Evolutionary conservation across 64 coral and sea anemone species (phyloP), one percentile per base, ranked within the genome.

Genomic region (Pocillopora damicornis): DNA sequence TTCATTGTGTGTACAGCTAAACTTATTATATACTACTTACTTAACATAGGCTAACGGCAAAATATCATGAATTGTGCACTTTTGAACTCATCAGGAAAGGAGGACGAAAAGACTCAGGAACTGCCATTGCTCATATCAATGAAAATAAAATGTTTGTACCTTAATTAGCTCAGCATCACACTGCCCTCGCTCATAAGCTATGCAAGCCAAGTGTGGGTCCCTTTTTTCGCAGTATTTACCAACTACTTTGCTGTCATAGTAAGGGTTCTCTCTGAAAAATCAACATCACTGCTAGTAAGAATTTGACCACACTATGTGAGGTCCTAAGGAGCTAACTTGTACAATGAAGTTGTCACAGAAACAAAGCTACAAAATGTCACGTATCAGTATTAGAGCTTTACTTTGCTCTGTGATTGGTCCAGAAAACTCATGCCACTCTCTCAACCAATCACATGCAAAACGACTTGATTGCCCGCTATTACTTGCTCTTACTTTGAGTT

Each of bases 141-240:
- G 22, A 9, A 38, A 77, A 10, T 63, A 5, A 1, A 35, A 34
- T 62, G 61, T 37, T 42, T 79, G 58, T 81, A 95, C 97, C 90
- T 99, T 94, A 17, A 99, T 99, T 14, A 99, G 79, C 80, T 99
- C 97, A 1, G 92, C 89, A 68, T 99, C 97, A 82, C 97, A 99
- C 75, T 99, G 97, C 22, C 97, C 97, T 90, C 97, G 86, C 58
- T 99, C 97, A 22, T 99, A 99, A n/a, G 97, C 90, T 69, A 99
- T 92, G 72, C 97, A 99, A 37, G 97, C 97, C 57, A 99, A 81
- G 56, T 99, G 97, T 20, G 97, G 97, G 58, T 99, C 97, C 88
- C 97, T 89, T 75, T 99, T 99, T 75, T 99, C 97, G 76, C 97
- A 99, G 80, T 99, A 99, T 76, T 95, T 99, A 14, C 97, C 97